Evolutionary conservation across 2,888 invertebrate species (phyloP).

Genomic region (Ganaspis brasiliensis): DNA sequence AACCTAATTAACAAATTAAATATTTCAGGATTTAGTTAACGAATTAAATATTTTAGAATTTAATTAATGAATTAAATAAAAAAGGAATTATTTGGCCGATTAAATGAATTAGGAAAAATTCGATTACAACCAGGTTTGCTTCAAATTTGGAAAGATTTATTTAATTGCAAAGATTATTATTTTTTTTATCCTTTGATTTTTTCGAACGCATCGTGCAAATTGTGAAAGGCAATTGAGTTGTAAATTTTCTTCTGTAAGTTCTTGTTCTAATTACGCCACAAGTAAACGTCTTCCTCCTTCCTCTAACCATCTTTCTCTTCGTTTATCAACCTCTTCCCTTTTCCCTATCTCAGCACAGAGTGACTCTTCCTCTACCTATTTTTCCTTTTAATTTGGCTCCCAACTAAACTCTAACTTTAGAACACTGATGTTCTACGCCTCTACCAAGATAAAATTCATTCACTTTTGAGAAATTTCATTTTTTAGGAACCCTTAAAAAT

Average conservation of each 20-base stretch:
- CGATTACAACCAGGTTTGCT: constrained; percentile 11
- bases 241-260: constrained; percentile 10
- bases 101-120: constrained; percentile 15
- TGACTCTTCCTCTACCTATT: constrained; percentile 44
- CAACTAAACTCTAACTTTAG: constrained; percentile 74
- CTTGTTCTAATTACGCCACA: constrained; percentile 33
- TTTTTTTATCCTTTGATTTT: too few species aligned
- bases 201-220: not conserved
- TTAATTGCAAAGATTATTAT: not conserved
- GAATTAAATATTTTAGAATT: too few species aligned
- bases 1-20: too few species aligned
- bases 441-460: constrained; percentile 33
- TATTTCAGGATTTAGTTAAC: too few species aligned
- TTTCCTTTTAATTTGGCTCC: constrained; percentile 63
- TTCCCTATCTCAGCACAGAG: constrained; percentile 28
- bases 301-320: constrained; percentile 33
- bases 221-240: not conserved
- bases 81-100: not conserved
- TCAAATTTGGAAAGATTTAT: not conserved
- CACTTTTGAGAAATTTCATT: constrained; percentile 10
- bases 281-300: constrained; percentile 38
- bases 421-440: constrained; percentile 50
- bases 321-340: constrained; percentile 38
- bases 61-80: not conserved
- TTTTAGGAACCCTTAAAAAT: not conserved